These are phyloP conservation scores for Drosophila nikananu DNA, from an alignment of 1,140 invertebrate species.

Conservation along the genomic window DNA sequence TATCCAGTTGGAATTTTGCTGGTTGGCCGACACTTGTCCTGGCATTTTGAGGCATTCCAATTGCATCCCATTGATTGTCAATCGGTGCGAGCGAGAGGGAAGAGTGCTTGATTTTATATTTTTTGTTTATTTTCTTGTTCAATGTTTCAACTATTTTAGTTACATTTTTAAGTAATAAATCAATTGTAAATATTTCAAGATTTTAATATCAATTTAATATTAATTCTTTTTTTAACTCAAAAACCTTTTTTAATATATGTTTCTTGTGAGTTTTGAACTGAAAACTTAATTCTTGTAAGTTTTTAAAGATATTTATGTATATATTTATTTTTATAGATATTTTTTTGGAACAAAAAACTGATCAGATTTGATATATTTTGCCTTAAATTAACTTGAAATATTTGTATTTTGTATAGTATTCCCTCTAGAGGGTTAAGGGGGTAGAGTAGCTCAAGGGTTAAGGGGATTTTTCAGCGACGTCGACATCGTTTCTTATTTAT, in stretches of 20 bases:
- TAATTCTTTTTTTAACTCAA: too few species aligned
- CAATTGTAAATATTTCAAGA: too few species aligned
- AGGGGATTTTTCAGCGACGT: not conserved
- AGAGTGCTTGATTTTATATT: not conserved
- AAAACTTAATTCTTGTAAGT: too few species aligned
- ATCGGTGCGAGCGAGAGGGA: conserved; percentile 1
- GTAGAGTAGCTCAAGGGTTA: not conserved
- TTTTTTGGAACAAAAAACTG: too few species aligned
- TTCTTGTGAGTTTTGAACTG: too few species aligned
- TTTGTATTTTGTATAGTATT: not conserved
- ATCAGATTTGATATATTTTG: too few species aligned
- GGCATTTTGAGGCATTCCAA: conserved; percentile 2
- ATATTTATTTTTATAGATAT: too few species aligned
- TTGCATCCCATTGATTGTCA: conserved; percentile 16
- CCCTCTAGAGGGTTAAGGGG: not conserved
- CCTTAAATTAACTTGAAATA: not conserved
- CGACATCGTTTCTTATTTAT: conserved; percentile 5
- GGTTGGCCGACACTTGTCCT: conserved; percentile 50
- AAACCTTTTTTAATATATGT: too few species aligned
- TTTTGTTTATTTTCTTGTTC: not conserved
- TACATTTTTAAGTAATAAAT: too few species aligned
- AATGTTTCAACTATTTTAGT: too few species aligned
- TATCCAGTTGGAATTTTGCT: conserved; percentile 34
- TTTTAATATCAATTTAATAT: too few species aligned
- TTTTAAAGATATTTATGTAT: too few species aligned